Base-by-base conservation (phyloP, 2,797 vertebrate species). In the Arremon aurantiirostris region DNA sequence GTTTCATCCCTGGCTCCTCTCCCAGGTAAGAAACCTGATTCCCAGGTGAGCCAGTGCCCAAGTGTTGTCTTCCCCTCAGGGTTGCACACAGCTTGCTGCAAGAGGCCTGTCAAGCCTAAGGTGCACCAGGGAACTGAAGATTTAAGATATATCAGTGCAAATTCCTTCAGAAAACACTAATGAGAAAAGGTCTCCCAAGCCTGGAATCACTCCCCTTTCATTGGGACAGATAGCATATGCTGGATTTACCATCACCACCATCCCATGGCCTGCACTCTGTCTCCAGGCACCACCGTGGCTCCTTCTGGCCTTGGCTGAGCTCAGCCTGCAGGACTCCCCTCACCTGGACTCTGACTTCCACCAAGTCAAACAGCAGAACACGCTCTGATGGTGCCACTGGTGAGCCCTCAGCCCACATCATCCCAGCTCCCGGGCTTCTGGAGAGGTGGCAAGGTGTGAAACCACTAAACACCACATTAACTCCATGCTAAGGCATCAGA, bases 151-250 rank as follows among this genome's bases (percentile, higher is more conserved):
- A 12, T 66, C 4, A 15, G 32, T 27, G 32, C 50, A 61, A 72
- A 37, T 32, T 57, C 30, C 56, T 70, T 64, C 18, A 42, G 65
- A 41, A 84, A 84, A 66, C 8, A n/a, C 28, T 2, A 32, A 44
- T 1, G 49, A 34, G 20, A 83, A 81, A 73, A 89, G 34, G 42
- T 21, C 14, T 70, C 41, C n/a, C 39, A 73, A 52, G 34, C 34
- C 60, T 70, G n/a, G 47, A 73, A 41, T 56, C 18, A 9, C 23
- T 15, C 32, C 30, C 8, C 20, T 52, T 70, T 34, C 60, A 20
- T 0, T 10, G 18, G 37, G 78, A 59, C 42, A 50, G 50, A 12
- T 4, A 37, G 32, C 7, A 3, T 4, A 16, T 10, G 11, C 26
- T 30, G 2, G 6, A 18, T 66, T 37, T 68, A 64, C 37, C 39